These are phyloP conservation scores for Staurois parvus DNA, from an alignment of 2,797 vertebrate species.

Conservation along the genomic window DNA sequence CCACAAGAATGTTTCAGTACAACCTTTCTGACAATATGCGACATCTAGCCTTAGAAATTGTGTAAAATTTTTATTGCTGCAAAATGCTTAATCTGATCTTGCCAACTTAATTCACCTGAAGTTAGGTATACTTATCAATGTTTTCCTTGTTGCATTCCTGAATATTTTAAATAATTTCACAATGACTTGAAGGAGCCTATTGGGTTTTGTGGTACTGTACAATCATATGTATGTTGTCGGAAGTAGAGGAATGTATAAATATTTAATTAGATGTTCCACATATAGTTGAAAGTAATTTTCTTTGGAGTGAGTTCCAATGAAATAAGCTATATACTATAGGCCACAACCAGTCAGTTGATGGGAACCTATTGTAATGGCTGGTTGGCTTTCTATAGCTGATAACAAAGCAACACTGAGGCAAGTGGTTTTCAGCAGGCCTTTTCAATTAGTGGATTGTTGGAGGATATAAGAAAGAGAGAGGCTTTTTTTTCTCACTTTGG, in stretches of 20 bases:
- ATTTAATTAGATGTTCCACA: no score
- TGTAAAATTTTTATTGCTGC: background rate
- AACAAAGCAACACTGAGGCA: no score
- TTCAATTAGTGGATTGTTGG: no score
- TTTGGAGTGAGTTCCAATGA: no score
- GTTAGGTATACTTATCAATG: conserved; percentile 6
- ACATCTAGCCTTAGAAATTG: background rate
- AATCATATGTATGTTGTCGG: background rate
- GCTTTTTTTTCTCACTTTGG: no score
- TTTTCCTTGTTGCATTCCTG: background rate
- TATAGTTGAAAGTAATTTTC: no score
- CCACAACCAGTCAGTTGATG: no score
- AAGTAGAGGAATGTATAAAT: background rate
- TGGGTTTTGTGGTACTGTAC: background rate
- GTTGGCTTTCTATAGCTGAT: no score
- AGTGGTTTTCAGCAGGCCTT: no score
- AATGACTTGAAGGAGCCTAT: background rate
- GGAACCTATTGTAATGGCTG: no score
- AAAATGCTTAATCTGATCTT: background rate
- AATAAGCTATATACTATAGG: no score
- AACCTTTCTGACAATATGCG: conserved; percentile 20
- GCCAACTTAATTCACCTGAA: background rate
- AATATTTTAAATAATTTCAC: conserved; percentile 3
- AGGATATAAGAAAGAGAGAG: no score
- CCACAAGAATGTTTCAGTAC: conserved; percentile 22